Evolutionary conservation across 1,140 invertebrate genomes (phyloP).

Genomic region (Frieseomelitta varia): DNA sequence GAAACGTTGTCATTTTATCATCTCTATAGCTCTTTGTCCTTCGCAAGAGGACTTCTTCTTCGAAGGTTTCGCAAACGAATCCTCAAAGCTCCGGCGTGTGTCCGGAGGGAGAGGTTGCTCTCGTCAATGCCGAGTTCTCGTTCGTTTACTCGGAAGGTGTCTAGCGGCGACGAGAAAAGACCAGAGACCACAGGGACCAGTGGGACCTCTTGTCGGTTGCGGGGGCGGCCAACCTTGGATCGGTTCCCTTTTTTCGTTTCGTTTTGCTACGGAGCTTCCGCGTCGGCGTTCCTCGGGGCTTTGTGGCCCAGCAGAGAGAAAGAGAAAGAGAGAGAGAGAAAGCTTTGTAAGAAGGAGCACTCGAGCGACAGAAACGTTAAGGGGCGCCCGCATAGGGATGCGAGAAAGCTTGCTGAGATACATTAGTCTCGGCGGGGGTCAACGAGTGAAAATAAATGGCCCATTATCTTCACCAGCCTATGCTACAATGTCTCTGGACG

Average conservation of each 20-base stretch:
- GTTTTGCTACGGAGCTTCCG: conserved; percentile 8
- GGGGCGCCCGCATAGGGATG: too few species aligned
- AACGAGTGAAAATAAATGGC: conserved; percentile 75
- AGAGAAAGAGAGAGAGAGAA: too few species aligned
- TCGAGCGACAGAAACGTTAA: conserved; percentile 55
- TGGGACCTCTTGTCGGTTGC: background rate
- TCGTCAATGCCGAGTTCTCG: conserved; percentile 16
- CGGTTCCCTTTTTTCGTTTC: background rate
- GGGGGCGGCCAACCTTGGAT: background rate
- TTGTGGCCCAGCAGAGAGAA: conserved; percentile 13
- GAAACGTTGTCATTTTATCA: conserved; percentile 29
- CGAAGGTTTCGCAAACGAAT: conserved; percentile 7
- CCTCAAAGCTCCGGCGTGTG: background rate
- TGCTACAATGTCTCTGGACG: conserved; percentile 40
- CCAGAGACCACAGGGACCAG: background rate
- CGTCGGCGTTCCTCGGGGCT: conserved; percentile 37
- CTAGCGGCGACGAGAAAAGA: background rate
- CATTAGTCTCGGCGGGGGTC: conserved; percentile 73
- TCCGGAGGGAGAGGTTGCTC: too few species aligned
- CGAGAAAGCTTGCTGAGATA: conserved; percentile 71
- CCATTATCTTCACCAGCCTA: conserved; percentile 67
- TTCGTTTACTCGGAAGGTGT: conserved; percentile 13
- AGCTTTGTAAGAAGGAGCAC: conserved; percentile 51
- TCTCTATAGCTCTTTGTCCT: background rate
- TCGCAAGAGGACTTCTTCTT: background rate